Percentiles rank a stretch among this genome's conserved stretches.
phyloP scores from a whole-genome alignment of 2,888 invertebrate genomes.

The Lasioglossum zephyrum region DNA sequence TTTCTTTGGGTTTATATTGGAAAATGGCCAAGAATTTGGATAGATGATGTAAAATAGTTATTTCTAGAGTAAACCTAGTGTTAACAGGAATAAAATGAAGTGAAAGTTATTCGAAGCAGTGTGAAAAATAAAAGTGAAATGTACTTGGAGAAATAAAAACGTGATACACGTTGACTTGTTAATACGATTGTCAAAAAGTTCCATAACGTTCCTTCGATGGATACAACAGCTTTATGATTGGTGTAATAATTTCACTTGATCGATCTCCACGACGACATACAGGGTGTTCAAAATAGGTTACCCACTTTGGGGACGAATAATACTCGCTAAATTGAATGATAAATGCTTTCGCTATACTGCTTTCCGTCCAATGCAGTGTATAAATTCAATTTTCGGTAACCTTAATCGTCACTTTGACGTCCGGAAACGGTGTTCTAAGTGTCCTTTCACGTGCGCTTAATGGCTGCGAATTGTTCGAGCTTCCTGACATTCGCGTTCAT shows the following conservation, averaged over 20 bases:
- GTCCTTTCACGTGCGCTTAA: not conserved
- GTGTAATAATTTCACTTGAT: not conserved
- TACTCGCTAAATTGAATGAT: constrained; percentile 5
- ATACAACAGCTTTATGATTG: not conserved
- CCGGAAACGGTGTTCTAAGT: not conserved
- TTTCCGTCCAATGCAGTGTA: not conserved
- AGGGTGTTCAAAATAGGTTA: constrained; percentile 6
- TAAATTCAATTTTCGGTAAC: not conserved
- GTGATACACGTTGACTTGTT: not conserved
- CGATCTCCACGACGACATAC: constrained; percentile 1
- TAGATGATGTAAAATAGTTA: no score
- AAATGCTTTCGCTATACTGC: not conserved
- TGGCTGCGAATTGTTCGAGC: not conserved
- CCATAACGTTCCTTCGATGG: not conserved
- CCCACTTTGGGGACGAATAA: not conserved
- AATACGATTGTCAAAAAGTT: not conserved
- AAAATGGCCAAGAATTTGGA: no score
- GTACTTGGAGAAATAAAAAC: not conserved
- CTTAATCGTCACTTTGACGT: constrained; percentile 1
- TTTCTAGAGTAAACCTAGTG: no score
- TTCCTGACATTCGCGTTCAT: not conserved
- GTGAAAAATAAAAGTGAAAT: not conserved
- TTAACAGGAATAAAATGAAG: not conserved
- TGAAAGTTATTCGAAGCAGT: not conserved
- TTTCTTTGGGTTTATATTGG: not conserved